These are phyloP conservation scores for Drosophila baimaii DNA, from an alignment of 1,140 invertebrate genomes.

Conservation along the genomic window DNA sequence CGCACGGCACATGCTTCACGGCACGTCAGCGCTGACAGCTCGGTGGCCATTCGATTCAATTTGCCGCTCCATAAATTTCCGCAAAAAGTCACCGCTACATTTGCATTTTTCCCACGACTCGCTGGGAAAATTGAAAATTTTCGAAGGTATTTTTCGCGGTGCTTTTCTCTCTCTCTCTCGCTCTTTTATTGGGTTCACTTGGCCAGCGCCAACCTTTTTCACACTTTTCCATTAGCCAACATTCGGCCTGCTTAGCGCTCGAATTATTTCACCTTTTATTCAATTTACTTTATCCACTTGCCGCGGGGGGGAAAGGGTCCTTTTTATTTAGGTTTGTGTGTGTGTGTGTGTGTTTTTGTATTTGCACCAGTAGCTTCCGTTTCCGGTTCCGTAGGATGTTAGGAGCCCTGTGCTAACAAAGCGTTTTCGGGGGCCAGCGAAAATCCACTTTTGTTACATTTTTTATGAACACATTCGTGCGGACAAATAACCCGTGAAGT, in stretches of 20 bases:
- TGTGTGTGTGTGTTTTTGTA: conserved; percentile 24
- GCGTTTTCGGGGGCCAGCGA: conserved; percentile 45
- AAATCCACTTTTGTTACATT: conserved; percentile 78
- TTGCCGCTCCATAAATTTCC: conserved; percentile 73
- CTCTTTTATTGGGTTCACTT: conserved; percentile 29
- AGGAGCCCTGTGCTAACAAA: conserved; percentile 37
- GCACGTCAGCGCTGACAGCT: conserved; percentile 61
- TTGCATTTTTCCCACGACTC: conserved; percentile 49
- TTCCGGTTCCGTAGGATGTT: conserved; percentile 50
- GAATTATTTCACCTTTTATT: conserved; percentile 80
- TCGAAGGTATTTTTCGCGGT: conserved; percentile 20
- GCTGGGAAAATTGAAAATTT: conserved; percentile 39
- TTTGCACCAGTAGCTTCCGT: conserved; percentile 55
- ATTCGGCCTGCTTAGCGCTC: conserved; percentile 58
- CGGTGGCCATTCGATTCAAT: conserved; percentile 68
- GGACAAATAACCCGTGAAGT: conserved; percentile 79
- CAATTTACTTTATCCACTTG: conserved; percentile 69
- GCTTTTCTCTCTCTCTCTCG: conserved; percentile 9
- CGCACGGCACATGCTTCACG: conserved; percentile 70
- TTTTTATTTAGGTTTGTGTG: conserved; percentile 25
- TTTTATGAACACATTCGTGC: conserved; percentile 76
- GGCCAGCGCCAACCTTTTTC: conserved; percentile 57
- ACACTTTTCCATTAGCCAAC: conserved; percentile 64
- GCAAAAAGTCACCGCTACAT: conserved; percentile 63
- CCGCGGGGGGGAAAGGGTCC: conserved; percentile 23